Base-by-base conservation (phyloP, 1,140 invertebrate species). In the Diabrotica undecimpunctata region DNA sequence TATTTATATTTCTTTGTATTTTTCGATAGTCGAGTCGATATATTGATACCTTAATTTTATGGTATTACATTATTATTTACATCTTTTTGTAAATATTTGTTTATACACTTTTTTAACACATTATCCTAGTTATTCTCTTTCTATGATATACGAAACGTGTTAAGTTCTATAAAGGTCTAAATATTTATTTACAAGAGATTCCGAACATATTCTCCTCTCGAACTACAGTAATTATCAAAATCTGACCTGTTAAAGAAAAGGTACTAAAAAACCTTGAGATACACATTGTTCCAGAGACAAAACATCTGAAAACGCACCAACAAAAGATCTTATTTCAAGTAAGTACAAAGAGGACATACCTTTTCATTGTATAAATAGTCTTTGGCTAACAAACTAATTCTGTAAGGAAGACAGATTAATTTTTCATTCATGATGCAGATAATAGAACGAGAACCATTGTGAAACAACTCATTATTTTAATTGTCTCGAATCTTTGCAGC, bases 391-490 rank as follows among this genome's bases (percentile, higher is more conserved):
- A 57, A 57, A 25, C 58, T 60, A 51, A 60, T 60, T 60, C 58
- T 13, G 39, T 60, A 39, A 13, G 46, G 39, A 51, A 51, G 58
- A 50, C 58, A 60, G 58, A 60, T 60, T 60, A 60, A 60, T 60
- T 60, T 60, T 51, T 60, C 58, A 60, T 60, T 60, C 58, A 60
- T 51, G 41, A 12, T 60, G 41, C 58, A 51, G 58, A 60, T 60
- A 60, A 60, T 60, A 60, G 58, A 37, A 57, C 55, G 39, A 12
- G 36, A 60, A 41, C 41, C 46, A 60, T 60, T 60, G 58, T 60
- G 58, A 60, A 60, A 51, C 41, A 25, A 14, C 39, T 60, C 58
- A 60, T 60, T 60, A 60, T 60, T 60, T 12, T 60, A 51, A 60
- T 60, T 60, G 53, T 35, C n/a, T 54, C 12, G n/a, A 54, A 12